Percentiles rank a stretch among this genome's conserved stretches.
Evolutionary conservation across 2,113 vertebrate species (phyloP).

Genomic region (Prunella fulvescens): DNA sequence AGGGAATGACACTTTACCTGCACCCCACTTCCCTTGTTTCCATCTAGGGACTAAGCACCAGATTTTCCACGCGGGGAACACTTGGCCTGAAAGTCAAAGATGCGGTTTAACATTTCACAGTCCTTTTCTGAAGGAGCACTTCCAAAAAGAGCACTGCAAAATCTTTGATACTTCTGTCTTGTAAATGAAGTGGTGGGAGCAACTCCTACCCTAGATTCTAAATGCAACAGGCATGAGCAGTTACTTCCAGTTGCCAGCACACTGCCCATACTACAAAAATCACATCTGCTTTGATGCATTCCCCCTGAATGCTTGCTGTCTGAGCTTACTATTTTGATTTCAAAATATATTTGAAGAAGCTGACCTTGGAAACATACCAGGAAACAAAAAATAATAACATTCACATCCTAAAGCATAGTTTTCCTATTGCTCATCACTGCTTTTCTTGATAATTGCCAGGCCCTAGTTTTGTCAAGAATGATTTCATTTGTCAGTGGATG

Average conservation of each 20-base stretch:
- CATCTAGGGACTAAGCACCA: not conserved
- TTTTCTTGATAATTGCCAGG: not conserved
- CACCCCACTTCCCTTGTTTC: fast-evolving
- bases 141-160: not conserved
- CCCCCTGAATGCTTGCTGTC: not conserved
- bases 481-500: not conserved
- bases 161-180: not conserved
- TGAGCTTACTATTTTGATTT: constrained; percentile 20
- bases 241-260: not conserved
- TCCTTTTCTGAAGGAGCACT: not conserved
- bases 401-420: not conserved
- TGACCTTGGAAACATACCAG: not conserved
- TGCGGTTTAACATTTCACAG: not conserved
- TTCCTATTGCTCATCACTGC: not conserved
- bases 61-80: not conserved
- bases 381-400: not conserved
- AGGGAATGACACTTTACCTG: not conserved
- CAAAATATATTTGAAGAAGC: not conserved
- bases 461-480: not conserved
- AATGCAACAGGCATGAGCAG: not conserved
- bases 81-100: not conserved
- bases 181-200: not conserved
- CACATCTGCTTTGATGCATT: not conserved
- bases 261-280: not conserved
- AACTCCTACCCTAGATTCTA: not conserved